Base-by-base conservation (phyloP, 2,113 vertebrate genomes). In the Coreoperca whiteheadi region DNA sequence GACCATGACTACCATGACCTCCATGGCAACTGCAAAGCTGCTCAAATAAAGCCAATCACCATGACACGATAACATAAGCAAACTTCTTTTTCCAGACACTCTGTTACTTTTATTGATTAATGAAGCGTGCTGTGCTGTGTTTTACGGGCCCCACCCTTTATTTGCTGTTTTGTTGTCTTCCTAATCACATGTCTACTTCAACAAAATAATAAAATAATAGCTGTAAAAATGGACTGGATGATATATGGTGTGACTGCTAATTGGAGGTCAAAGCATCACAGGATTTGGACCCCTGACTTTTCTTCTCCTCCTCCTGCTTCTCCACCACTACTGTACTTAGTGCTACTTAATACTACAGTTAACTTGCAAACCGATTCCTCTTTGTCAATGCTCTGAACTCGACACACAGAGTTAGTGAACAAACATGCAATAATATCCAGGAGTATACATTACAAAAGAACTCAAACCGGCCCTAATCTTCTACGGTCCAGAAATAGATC, bases 11-110 rank as follows among this genome's bases (percentile, higher is more conserved):
- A 95, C 97, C 72, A 94, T 99, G 93, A 97, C 97, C 80, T 96
- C 97, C 61, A 94, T 98, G 92, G 96, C 95, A 2, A 97, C 98
- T 74, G 95, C 97, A 41, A 99, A 99, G 93, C 96, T 99, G 72
- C 96, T 99, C 0, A 99, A 99, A 93, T 99, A 96, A 93, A 78
- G 8, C 61, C 20, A 50, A 8, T 54, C 12, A 9, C 34, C n/a
- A 23, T 39, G n/a, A 78, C 32, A 80, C 48, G 12, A 56, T 46
- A 63, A 64, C 50, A 34, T 64, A 30, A 60, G 23, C 39, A 41
- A 57, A 59, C 1, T 15, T 64, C 2, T 82, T 56, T 68, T 63
- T 64, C 41, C n/a, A 23, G 11, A 50, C 25, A 23, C 10, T 50
- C 14, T 23, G 2, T 72, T 68, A 1, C 41, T 66, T 73, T 6